Evolutionary conservation across 64 coral and sea anemone species (phyloP), one percentile per base, ranked within the genome.

Genomic region (Montipora efflorescens): DNA sequence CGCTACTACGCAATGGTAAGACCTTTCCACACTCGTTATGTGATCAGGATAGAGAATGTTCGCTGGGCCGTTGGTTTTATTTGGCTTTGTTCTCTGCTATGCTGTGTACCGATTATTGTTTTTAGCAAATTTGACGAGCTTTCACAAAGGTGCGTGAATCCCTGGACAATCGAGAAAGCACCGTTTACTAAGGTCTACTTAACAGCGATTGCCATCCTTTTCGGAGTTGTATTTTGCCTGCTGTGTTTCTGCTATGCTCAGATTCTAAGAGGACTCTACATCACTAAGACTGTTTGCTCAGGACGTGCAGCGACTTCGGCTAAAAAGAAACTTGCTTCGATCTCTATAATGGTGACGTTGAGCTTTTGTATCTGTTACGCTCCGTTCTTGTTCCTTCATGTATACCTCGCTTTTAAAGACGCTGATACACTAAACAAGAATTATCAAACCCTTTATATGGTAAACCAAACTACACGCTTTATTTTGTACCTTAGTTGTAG

Each of bases 401-500:
- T 80, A 47, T 82, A 87, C 81, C 16, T 94, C n/a, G 58, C 68
- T 47, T 64, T 74, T 75, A 7, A 23, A 13, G 19, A 74, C 52
- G 23, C 10, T 13, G 6, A 79, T 67, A 12, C 28, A 6, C 14
- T 83, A 1, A 20, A 7, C 48, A 25, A 18, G 8, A 67, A 51
- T 50, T 59, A 62, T 46, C 21, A 80, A 72, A 55, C 47, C 18
- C n/a, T 94, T 46, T 58, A 8, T 46, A 74, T 20, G 45, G 14
- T 89, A 61, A 59, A 82, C n/a, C 25, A 45, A 45, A 51, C 8
- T 82, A 64, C 75, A 14, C 23, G 76, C 43, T 94, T 89, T 64
- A 69, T 94, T 36, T 13, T 94, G 52, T 87, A 88, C 79, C 80
- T 87, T 67, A 74, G 87, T 73, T 94, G 84, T 15, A 88, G 92